Percentiles rank a stretch among this genome's conserved stretches.
Evolutionary conservation across 1,140 invertebrate species (phyloP).

Genomic region (Tetranychus urticae): DNA sequence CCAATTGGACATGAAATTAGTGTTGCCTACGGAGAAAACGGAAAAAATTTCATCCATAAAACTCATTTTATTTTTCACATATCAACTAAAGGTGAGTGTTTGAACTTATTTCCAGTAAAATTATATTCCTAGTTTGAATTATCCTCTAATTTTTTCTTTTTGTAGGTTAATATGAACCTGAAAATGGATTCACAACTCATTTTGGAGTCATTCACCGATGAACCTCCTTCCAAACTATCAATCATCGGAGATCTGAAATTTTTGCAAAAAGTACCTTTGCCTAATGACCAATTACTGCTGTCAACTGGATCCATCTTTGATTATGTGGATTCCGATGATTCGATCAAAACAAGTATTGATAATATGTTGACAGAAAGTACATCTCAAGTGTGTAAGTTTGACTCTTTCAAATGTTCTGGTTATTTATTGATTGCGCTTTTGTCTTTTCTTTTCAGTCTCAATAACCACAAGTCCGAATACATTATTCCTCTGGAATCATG

Average conservation of each 20-base stretch:
- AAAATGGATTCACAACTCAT: not conserved
- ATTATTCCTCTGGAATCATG: not conserved
- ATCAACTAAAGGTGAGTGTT: not conserved
- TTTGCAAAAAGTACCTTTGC: not conserved
- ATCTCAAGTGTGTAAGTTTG: not conserved
- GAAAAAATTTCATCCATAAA: not conserved
- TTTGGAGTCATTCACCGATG: not conserved
- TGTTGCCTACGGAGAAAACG: not conserved
- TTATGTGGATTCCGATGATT: not conserved
- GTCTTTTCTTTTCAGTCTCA: not conserved
- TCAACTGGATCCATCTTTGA: not conserved
- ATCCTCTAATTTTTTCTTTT: not conserved
- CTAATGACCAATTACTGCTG: not conserved
- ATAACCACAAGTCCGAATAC: not conserved
- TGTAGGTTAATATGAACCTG: not conserved
- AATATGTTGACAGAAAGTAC: not conserved
- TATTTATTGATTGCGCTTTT: not conserved
- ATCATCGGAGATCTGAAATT: not conserved
- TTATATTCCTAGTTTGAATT: not conserved
- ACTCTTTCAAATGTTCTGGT: not conserved
- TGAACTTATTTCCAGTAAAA: not conserved
- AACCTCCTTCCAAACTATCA: not conserved
- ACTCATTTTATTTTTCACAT: not conserved
- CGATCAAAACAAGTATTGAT: not conserved
- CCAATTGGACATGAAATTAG: not conserved